These are phyloP conservation scores for Chionis minor DNA, from an alignment of 2,113 vertebrate genomes.

Conservation along the genomic window DNA sequence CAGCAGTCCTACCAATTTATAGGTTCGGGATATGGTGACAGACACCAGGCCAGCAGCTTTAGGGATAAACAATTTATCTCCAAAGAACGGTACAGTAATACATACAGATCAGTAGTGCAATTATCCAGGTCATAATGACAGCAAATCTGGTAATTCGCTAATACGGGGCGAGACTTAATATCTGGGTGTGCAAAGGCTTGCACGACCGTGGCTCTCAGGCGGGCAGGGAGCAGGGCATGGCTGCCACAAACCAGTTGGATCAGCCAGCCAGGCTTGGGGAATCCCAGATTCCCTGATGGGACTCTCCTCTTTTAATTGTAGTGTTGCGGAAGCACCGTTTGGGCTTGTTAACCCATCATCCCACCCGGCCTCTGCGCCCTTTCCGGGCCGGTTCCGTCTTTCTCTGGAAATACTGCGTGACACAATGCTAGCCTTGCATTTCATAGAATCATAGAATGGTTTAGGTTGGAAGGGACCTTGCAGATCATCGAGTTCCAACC, in stretches of 20 bases:
- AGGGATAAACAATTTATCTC: neutral
- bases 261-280: neutral
- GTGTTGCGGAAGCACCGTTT: neutral
- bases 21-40: neutral
- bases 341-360: neutral
- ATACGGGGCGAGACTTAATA: neutral
- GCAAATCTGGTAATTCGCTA: neutral
- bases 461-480: no score
- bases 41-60: neutral
- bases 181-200: neutral
- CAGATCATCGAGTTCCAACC: no score
- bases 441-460: no score
- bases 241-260: neutral
- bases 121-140: neutral
- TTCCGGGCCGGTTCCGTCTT: neutral
- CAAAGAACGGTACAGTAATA: neutral
- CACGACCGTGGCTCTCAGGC: rapidly evolving
- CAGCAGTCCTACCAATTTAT: neutral
- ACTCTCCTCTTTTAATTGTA: neutral
- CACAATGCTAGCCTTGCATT: neutral
- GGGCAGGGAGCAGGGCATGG: neutral
- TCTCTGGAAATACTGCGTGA: neutral
- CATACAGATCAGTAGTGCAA: neutral
- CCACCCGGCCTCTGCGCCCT: rapidly evolving
- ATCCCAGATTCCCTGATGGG: neutral